A percentile compares a stretch with the other conserved stretches of the same genome.
Evolutionary conservation across 2,797 vertebrate genomes (phyloP).

Genomic region (Silurus aristotelis): DNA sequence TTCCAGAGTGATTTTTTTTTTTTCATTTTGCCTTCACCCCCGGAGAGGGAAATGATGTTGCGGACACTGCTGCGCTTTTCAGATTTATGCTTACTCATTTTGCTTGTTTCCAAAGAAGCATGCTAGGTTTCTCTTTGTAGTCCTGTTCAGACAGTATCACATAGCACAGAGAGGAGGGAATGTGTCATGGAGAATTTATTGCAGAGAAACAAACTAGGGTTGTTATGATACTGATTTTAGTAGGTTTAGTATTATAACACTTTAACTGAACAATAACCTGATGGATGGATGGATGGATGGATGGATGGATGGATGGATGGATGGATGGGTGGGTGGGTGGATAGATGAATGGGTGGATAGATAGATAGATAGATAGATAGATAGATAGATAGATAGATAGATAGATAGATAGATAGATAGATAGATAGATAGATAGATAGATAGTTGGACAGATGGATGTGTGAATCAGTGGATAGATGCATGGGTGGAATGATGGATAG

Average conservation of each 20-base stretch:
- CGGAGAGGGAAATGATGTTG: conserved; percentile 27
- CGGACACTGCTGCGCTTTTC: conserved; percentile 37
- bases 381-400: too few relatives aligned
- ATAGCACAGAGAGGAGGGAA: neutral
- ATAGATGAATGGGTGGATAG: too few relatives aligned
- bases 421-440: too few relatives aligned
- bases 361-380: too few relatives aligned
- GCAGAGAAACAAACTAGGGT: neutral
- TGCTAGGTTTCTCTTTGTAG: neutral
- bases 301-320: neutral
- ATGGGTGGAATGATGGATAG: too few relatives aligned
- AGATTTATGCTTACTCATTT: conserved; percentile 36
- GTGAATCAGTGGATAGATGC: too few relatives aligned
- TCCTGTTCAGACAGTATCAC: neutral
- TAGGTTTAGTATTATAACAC: neutral
- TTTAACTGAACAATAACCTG: neutral
- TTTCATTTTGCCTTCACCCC: conserved; percentile 33
- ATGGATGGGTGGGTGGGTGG: neutral
- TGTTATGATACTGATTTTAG: neutral
- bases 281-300: neutral
- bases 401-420: too few relatives aligned
- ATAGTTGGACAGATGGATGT: too few relatives aligned
- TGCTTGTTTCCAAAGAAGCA: conserved; percentile 27
- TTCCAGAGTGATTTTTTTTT: conserved; percentile 39
- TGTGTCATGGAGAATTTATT: neutral